These are phyloP conservation scores for Labia minor DNA, from an alignment of 2,888 invertebrate genomes.

Conservation along the genomic window DNA sequence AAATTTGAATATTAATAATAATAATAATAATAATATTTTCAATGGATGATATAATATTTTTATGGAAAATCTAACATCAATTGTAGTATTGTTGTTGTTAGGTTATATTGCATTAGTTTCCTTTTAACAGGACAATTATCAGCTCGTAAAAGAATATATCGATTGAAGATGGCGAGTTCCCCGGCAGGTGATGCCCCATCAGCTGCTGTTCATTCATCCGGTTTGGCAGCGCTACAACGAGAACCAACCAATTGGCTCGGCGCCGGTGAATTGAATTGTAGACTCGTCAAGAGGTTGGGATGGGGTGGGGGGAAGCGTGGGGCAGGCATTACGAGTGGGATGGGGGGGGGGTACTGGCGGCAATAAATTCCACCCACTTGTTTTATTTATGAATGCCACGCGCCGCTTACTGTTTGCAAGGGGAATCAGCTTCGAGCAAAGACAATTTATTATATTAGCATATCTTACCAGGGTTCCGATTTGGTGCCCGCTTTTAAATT, in stretches of 20 bases:
- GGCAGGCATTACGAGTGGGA: not conserved
- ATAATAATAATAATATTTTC: no score
- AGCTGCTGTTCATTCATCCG: no score
- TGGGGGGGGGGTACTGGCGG: not conserved
- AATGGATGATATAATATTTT: no score
- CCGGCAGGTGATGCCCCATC: no score
- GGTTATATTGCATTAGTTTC: no score
- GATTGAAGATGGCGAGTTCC: no score
- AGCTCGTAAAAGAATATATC: no score
- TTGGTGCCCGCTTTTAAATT: not conserved
- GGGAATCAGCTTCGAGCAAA: conserved; percentile 7
- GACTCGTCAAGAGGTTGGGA: not conserved
- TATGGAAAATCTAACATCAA: no score
- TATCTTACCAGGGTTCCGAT: not conserved
- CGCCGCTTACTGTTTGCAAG: conserved; percentile 13
- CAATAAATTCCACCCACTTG: conserved; percentile 13
- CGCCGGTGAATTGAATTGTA: conserved; percentile 8
- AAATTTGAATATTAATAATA: no score
- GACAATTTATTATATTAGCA: conserved; percentile 13
- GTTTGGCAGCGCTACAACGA: no score
- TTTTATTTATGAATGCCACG: conserved; percentile 13
- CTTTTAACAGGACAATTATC: no score
- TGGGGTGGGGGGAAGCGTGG: not conserved
- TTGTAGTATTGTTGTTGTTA: no score
- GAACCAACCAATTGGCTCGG: not conserved